Evolutionary conservation across 2,888 invertebrate species (phyloP), one percentile per base, ranked within the genome.

Genomic region (Tineola bisselliella): DNA sequence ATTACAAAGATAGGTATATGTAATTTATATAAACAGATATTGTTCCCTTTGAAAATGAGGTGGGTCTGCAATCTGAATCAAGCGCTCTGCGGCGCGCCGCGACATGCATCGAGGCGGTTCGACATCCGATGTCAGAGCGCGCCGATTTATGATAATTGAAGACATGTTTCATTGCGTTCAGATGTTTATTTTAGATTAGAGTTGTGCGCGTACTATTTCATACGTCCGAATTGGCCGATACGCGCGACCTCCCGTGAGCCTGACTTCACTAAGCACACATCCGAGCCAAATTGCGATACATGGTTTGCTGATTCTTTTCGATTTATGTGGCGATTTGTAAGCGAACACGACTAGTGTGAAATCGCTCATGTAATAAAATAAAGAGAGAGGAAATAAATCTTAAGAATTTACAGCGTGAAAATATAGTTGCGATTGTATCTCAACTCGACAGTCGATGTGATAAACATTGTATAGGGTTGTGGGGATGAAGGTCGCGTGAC

Each of bases 61-160:
- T 17, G 54, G 25, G 54, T 54, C 25, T 54, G 54, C 54, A 54
- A 25, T 54, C 54, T 13, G 54, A 48, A 48, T 18, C 48, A 48
- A 48, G 15, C 13, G 12, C 31, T 31, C 31, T 31, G 15, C 44
- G 44, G 5, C 44, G 69, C 65, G 70, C 72, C 68, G 73, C 75
- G 70, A 71, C 79, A 80, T 76, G 79, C 77, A 77, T 76, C 74
- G 18, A 33, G 58, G 33, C 58, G 58, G 77, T 76, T 78, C 79
- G 73, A 77, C 79, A 76, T 70, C 66, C 76, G 74, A 71, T 76
- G 84, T 81, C 84, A 79, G 79, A 75, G 71, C 73, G 69, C 74
- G 76, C 79, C 83, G 84, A 87, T 87, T 87, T 87, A 87, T 84
- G 84, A 84, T 87, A 86, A 87, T 87, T 84, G 84, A 87, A 87